These are phyloP conservation scores for Perdita meconis DNA, from an alignment of 2,888 invertebrate genomes.

Conservation along the genomic window DNA sequence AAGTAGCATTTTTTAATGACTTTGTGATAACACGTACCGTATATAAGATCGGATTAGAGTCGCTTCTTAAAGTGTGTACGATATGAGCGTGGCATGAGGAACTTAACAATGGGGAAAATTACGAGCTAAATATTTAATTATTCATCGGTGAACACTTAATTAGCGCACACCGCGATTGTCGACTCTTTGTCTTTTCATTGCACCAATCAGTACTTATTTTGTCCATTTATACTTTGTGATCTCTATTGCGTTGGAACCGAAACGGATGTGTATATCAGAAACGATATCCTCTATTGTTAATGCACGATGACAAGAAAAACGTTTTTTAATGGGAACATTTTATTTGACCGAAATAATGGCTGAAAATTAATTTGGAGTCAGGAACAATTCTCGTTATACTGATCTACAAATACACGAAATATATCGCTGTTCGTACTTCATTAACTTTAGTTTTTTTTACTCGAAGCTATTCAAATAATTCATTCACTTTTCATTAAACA, in stretches of 20 bases:
- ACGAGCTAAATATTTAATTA: slow-evolving; percentile 8
- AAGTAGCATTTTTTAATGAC: slow-evolving; percentile 78
- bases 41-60: slow-evolving; percentile 61
- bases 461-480: slow-evolving; percentile 13
- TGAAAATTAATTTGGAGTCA: slow-evolving; percentile 45
- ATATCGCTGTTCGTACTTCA: not conserved
- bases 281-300: slow-evolving; percentile 12
- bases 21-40: slow-evolving; percentile 79
- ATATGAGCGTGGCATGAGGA: slow-evolving; percentile 42
- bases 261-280: slow-evolving; percentile 11
- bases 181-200: slow-evolving; percentile 31
- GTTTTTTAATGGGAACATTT: slow-evolving; percentile 6
- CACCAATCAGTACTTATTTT: slow-evolving; percentile 25
- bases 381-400: slow-evolving; percentile 32
- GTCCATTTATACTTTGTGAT: slow-evolving; percentile 37
- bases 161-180: slow-evolving; percentile 47
- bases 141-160: slow-evolving; percentile 31
- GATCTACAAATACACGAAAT: slow-evolving; percentile 17
- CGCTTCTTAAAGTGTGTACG: slow-evolving; percentile 56
- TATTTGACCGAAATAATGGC: slow-evolving; percentile 8
- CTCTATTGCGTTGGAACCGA: slow-evolving; percentile 26
- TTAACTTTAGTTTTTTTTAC: too few relatives aligned
- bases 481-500: slow-evolving; percentile 13
- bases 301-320: slow-evolving; percentile 1
- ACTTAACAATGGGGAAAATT: slow-evolving; percentile 37